Conservation (phyloP, 2,113 vertebrate species). For the Apteryx owenii region DNA sequence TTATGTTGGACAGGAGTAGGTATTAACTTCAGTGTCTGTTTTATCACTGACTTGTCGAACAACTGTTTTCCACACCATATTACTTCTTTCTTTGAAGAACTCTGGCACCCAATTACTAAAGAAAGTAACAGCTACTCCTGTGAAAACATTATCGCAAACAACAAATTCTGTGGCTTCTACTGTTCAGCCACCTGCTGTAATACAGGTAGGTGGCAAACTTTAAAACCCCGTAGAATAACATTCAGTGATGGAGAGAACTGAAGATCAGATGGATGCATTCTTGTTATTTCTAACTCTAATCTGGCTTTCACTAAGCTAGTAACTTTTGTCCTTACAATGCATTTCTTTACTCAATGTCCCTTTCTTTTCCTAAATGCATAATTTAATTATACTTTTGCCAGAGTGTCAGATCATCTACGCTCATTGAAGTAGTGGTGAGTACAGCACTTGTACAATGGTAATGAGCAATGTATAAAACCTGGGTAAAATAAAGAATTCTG, state of each 20-base stretch:
- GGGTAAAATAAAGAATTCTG: background rate
- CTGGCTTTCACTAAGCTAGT: background rate
- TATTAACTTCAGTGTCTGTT: background rate
- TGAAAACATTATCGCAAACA: conserved; percentile 72
- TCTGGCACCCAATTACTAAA: conserved; percentile 76
- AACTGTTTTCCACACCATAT: background rate
- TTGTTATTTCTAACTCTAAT: background rate
- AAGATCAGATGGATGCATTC: background rate
- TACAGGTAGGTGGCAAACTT: conserved; percentile 76
- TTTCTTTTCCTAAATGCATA: background rate
- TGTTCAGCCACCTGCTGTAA: conserved; percentile 73
- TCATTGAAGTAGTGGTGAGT: background rate
- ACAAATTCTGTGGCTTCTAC: conserved; percentile 70
- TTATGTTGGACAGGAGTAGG: background rate
- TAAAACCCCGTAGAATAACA: background rate
- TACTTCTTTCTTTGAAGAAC: conserved; percentile 66
- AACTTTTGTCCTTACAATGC: background rate
- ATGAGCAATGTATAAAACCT: background rate
- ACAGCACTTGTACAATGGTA: background rate
- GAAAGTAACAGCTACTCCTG: conserved; percentile 77
- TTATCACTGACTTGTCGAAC: background rate
- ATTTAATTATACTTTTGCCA: conserved; percentile 6
- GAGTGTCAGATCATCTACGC: background rate
- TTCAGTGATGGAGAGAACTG: background rate
- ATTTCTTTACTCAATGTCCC: background rate